phyloP scores from a whole-genome alignment of 1,140 invertebrate species.

The Drosophila aff. region DNA sequence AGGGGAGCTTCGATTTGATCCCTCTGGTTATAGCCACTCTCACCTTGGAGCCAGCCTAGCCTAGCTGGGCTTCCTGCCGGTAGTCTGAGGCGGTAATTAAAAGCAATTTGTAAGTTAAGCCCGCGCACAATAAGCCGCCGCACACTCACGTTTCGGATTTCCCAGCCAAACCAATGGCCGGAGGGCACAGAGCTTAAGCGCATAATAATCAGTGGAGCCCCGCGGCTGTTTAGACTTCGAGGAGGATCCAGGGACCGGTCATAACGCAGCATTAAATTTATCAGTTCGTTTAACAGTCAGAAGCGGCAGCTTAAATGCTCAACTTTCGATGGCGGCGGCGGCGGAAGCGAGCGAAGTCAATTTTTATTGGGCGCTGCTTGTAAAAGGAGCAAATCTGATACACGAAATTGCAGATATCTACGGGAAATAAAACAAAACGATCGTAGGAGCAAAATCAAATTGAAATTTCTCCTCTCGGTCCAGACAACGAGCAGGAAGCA shows the following conservation, averaged over 20 bases:
- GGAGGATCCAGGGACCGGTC: neutral
- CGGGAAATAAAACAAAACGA: slow-evolving; percentile 66
- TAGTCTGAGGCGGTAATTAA: slow-evolving; percentile 33
- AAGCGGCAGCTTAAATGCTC: slow-evolving; percentile 48
- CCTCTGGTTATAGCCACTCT: slow-evolving; percentile 15
- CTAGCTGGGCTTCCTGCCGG: slow-evolving; percentile 7
- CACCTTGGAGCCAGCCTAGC: slow-evolving; percentile 13
- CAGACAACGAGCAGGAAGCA: slow-evolving; percentile 35
- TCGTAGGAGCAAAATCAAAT: slow-evolving; percentile 54
- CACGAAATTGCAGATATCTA: slow-evolving; percentile 57
- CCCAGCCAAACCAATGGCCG: slow-evolving; percentile 7
- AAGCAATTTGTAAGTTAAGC: slow-evolving; percentile 47
- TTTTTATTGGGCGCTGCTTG: slow-evolving; percentile 53
- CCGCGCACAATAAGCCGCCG: slow-evolving; percentile 5
- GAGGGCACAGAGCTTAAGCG: neutral
- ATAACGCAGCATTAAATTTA: slow-evolving; percentile 57
- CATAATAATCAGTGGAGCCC: slow-evolving; percentile 15
- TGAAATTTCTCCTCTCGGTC: slow-evolving; percentile 45
- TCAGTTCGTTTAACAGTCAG: slow-evolving; percentile 51
- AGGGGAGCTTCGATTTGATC: slow-evolving; percentile 32
- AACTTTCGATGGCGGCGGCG: slow-evolving; percentile 24
- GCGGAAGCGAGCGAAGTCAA: slow-evolving; percentile 49
- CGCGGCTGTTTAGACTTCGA: slow-evolving; percentile 14
- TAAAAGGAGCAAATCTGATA: slow-evolving; percentile 57
- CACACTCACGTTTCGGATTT: slow-evolving; percentile 14